Evolutionary conservation across 2,113 vertebrate genomes (phyloP).

Genomic region (Muntiacus muntjak): DNA sequence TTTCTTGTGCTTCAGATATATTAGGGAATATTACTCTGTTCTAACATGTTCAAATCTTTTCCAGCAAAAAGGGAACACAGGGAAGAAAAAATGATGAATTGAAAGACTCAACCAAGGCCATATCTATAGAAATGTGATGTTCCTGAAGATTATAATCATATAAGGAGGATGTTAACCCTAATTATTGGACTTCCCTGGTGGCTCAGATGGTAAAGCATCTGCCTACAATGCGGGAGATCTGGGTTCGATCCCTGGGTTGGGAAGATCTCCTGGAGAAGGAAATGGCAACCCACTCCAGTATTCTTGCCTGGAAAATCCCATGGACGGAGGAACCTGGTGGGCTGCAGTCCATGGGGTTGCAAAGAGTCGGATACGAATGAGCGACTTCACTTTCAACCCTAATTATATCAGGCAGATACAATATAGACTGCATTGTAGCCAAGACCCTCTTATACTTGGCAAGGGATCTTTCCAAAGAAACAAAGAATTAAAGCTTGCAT

Average conservation of each 20-base stretch:
- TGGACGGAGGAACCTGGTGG: too few species aligned
- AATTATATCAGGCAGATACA: background rate
- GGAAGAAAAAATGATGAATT: background rate
- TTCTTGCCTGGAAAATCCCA: too few species aligned
- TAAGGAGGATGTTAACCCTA: background rate
- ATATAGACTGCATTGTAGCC: background rate
- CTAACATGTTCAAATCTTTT: conserved; percentile 38
- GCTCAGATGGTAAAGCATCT: too few species aligned
- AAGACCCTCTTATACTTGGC: background rate
- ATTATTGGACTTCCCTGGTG: background rate
- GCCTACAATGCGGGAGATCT: too few species aligned
- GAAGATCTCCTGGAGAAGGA: too few species aligned
- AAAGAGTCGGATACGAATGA: too few species aligned
- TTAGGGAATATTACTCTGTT: conserved; percentile 25
- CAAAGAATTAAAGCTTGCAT: background rate
- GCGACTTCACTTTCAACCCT: background rate
- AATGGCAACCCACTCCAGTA: too few species aligned
- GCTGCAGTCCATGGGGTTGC: too few species aligned
- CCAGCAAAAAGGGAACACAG: background rate
- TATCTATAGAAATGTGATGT: background rate
- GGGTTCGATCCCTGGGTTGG: too few species aligned
- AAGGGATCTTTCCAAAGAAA: background rate
- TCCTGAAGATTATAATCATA: background rate
- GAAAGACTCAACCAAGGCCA: background rate
- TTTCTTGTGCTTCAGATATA: conserved; percentile 35